Base-by-base conservation (phyloP, 2,888 invertebrate genomes). In the Euzetes globulus region DNA sequence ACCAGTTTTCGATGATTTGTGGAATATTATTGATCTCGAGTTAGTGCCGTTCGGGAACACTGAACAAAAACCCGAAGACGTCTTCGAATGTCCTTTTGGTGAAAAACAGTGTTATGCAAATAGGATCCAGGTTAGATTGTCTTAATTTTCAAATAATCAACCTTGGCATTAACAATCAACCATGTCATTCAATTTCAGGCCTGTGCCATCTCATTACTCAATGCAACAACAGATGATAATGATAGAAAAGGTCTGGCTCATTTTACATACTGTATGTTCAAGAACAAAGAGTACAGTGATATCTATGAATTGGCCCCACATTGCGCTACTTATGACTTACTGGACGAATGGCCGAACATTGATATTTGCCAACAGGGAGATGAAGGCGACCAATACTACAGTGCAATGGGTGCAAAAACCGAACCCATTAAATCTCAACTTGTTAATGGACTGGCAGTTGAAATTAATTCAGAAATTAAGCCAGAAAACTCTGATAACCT, bases 21-120 rank as follows among this genome's bases (percentile, higher is more conserved):
- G 55, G 37, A 25, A 50, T 17, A 50, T 71, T 15, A 71, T 74
- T 25, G 50, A 74, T 74, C 71, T 74, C 50, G 45, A 60, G 37
- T 52, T 74, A 22, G 70, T 58, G 19, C 74, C 74, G 27, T 74
- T 52, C 55, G 74, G 74, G 1, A 71, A 58, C 7, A 73, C 73
- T 15, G 11, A 11, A 1, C 7, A 22, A 65, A 19, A 15, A 41
- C 5, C 13, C 33, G 68, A n/a, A 1, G 11, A 1, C 13, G 52
- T 71, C 0, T 74, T 27, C 27, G 47, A 70, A 6, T 74, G 74
- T 71, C 45, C 52, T 17, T 47, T 37, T n/a, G 74, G 74, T 11
- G 71, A 74, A 9, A 60, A 37, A 19, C 74, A 74, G 25, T 74
- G 74, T 25, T 63, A 25, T 13, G 63, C 63, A 9, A 74, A 74